Percentiles rank a stretch among this genome's conserved stretches.
phyloP scores from a whole-genome alignment of 2,113 vertebrate species.

The Anoura caudifer region DNA sequence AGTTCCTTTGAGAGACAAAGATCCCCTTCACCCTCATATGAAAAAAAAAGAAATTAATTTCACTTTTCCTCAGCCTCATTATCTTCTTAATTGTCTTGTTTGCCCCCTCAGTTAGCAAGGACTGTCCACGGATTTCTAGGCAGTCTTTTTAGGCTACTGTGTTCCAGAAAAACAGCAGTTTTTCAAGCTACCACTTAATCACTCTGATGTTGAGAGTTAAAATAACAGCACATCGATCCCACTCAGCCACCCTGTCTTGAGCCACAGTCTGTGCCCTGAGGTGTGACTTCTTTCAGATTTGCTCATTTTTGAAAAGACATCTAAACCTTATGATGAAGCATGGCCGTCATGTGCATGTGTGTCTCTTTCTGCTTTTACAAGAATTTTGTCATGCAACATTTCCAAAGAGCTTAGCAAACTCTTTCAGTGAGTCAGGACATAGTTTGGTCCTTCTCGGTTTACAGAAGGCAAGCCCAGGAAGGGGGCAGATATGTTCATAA shows the following conservation, averaged over 20 bases:
- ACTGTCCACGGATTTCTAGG: slow-evolving; percentile 61
- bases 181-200: neutral
- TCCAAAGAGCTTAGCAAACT: neutral
- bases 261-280: neutral
- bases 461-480: neutral
- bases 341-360: neutral
- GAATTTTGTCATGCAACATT: neutral
- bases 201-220: neutral
- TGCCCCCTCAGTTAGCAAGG: slow-evolving; percentile 60
- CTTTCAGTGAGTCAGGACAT: neutral
- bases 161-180: neutral
- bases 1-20: slow-evolving; percentile 40
- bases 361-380: neutral
- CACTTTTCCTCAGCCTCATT: slow-evolving; percentile 54
- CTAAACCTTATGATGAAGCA: neutral
- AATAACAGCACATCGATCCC: neutral
- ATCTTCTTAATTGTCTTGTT: slow-evolving; percentile 67
- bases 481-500: neutral
- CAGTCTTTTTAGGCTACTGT: slow-evolving; percentile 61
- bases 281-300: neutral
- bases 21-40: neutral
- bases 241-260: neutral
- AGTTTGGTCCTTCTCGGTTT: neutral
- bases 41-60: slow-evolving; percentile 58
- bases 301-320: neutral